phyloP scores from a whole-genome alignment of 2,113 vertebrate species.

The Marcusenius ussheri region DNA sequence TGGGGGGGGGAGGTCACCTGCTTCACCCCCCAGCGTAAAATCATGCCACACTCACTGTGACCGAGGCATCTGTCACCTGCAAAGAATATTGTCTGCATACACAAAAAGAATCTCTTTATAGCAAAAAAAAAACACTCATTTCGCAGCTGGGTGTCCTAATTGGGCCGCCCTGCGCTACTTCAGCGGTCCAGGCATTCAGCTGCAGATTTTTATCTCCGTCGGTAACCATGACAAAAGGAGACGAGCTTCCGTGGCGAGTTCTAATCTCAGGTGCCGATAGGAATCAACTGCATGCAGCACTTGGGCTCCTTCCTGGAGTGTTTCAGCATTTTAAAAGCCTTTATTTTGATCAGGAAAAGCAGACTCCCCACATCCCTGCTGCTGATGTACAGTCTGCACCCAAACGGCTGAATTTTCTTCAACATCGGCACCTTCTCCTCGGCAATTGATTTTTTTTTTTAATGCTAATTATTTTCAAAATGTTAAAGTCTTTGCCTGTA shows the following conservation, averaged over 20 bases:
- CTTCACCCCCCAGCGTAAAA: not conserved
- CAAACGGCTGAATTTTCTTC: not conserved
- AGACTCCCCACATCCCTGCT: not conserved
- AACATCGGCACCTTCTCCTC: not conserved
- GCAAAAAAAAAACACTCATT: not conserved
- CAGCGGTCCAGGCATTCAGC: not conserved
- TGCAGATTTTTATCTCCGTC: not conserved
- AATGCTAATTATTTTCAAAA: not conserved
- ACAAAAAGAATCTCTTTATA: not conserved
- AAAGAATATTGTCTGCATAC: slow-evolving; percentile 1
- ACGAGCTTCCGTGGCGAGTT: not conserved
- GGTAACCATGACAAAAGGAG: not conserved
- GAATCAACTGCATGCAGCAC: not conserved
- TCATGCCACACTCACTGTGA: not conserved
- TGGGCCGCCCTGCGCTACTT: not conserved
- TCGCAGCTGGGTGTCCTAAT: not conserved
- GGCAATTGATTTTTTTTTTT: not conserved
- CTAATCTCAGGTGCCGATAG: not conserved
- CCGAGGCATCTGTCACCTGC: not conserved
- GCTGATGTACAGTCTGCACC: not conserved
- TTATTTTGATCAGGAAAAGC: not conserved
- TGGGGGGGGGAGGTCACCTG: not conserved
- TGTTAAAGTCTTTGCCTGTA: not conserved
- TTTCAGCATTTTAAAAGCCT: not conserved
- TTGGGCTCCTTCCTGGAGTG: not conserved